Percentiles rank a stretch among this genome's conserved stretches.
These are phyloP conservation scores for Apodemus sylvaticus DNA, from an alignment of 2,113 vertebrate species.

Conservation along the genomic window DNA sequence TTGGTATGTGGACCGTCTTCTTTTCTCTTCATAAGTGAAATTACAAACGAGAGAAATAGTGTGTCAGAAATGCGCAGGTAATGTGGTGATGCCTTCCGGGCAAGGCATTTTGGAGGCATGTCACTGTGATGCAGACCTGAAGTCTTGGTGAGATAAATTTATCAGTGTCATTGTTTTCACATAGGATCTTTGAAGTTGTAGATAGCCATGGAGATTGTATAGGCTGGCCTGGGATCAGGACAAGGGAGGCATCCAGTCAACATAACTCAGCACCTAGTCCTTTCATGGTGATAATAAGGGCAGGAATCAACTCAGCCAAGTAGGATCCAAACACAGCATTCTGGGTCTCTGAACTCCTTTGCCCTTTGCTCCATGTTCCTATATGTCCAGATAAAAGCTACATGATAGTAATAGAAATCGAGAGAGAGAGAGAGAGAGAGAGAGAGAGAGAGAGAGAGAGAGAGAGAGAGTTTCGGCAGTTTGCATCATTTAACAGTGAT, in stretches of 20 bases:
- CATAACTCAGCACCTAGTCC: neutral
- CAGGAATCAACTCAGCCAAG: neutral
- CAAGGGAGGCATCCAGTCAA: neutral
- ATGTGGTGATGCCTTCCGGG: neutral
- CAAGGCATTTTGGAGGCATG: neutral
- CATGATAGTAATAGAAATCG: neutral
- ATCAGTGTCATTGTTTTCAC: neutral
- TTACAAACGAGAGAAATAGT: neutral
- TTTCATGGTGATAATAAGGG: neutral
- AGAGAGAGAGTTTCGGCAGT: neutral
- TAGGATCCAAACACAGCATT: neutral
- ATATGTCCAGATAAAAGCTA: neutral
- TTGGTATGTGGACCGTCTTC: neutral
- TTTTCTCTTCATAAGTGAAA: neutral
- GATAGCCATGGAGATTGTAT: neutral
- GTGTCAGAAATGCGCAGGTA: neutral
- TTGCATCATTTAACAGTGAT: constrained; percentile 1
- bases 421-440: neutral
- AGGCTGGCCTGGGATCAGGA: neutral
- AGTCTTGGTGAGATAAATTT: neutral
- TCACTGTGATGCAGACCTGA: neutral
- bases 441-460: too few relatives aligned
- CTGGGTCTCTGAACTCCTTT: neutral
- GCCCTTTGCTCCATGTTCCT: neutral
- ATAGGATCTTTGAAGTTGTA: neutral